Evolutionary conservation across 2,113 vertebrate species (phyloP).

Genomic region (Theristicus caerulescens): DNA sequence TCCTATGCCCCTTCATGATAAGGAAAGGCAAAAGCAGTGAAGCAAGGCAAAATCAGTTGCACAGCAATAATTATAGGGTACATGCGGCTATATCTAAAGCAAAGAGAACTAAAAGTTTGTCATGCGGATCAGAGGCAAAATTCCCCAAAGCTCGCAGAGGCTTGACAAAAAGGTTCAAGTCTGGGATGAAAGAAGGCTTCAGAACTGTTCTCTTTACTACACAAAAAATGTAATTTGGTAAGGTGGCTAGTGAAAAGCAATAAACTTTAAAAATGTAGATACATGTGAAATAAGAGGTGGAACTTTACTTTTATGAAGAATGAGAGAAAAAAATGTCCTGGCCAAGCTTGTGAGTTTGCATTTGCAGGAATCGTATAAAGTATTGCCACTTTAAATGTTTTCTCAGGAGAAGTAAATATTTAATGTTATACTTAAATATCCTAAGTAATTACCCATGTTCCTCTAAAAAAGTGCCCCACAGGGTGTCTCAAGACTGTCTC

Average conservation of each 20-base stretch:
- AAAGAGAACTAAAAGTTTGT: not conserved
- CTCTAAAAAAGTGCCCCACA: constrained; percentile 32
- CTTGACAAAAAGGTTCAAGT: not conserved
- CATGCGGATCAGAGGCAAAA: not conserved
- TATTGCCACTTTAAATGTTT: constrained; percentile 68
- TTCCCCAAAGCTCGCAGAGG: not conserved
- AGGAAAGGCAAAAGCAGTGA: not conserved
- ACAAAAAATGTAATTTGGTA: not conserved
- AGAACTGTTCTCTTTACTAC: not conserved
- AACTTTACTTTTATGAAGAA: constrained; percentile 19
- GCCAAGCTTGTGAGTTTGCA: constrained; percentile 1
- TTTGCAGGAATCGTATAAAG: constrained; percentile 41
- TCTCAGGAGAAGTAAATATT: constrained; percentile 65
- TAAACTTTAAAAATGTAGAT: constrained; percentile 5
- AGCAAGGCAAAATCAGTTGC: not conserved
- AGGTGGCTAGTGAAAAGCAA: not conserved
- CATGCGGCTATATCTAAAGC: not conserved
- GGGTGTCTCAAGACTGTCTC: constrained; percentile 29
- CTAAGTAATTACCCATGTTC: constrained; percentile 44
- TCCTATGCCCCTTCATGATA: not conserved
- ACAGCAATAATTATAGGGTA: not conserved
- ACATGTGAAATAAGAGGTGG: not conserved
- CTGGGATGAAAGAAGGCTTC: not conserved
- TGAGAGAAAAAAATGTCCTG: not conserved
- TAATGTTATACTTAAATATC: constrained; percentile 60